Percentiles rank a stretch among this genome's conserved stretches.
phyloP scores from a whole-genome alignment of 1,140 invertebrate genomes.

The Metopolophium dirhodum region DNA sequence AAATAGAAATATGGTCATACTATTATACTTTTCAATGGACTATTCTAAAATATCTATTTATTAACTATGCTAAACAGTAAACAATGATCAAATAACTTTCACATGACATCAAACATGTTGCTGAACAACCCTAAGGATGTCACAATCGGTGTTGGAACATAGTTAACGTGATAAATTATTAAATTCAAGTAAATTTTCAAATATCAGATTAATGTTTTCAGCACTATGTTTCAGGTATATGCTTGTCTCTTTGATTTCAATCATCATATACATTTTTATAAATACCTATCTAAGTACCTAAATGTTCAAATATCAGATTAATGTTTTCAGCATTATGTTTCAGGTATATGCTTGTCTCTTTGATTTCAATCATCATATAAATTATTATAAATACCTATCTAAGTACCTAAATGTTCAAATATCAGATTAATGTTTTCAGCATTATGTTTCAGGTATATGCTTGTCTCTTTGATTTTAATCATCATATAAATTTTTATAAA shows the following conservation, averaged over 20 bases:
- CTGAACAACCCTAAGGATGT: background rate
- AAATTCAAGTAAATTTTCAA: background rate
- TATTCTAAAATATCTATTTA: background rate
- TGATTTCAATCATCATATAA: background rate
- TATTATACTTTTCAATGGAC: no score
- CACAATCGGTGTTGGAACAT: no score
- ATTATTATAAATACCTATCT: no score
- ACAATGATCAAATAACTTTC: background rate
- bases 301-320: no score
- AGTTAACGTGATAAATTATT: no score
- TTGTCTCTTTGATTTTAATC: conserved; percentile 29
- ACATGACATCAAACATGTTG: background rate
- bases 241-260: conserved; percentile 30
- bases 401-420: no score
- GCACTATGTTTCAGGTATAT: conserved; percentile 27
- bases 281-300: no score
- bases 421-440: background rate
- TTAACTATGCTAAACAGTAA: background rate
- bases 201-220: background rate
- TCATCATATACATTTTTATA: background rate
- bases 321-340: background rate
- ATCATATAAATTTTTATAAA: background rate
- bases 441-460: conserved; percentile 33
- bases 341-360: conserved; percentile 49
- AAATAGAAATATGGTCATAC: background rate